Conservation (phyloP, 2,113 vertebrate species). For the Carassius carassius region DNA sequence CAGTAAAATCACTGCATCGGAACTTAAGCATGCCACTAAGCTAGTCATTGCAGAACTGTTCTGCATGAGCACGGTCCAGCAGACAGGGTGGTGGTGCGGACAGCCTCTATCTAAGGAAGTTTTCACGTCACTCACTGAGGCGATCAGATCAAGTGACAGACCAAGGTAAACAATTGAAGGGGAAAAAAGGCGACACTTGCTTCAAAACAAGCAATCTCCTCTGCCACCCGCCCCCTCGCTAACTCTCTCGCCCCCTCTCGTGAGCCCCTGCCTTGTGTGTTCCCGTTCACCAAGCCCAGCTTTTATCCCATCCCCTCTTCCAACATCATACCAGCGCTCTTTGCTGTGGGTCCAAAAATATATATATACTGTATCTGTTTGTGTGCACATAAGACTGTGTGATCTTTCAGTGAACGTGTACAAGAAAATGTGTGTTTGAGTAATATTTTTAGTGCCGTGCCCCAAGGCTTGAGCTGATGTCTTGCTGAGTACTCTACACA, state of each 20-base stretch:
- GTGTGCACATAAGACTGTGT: conserved; percentile 5
- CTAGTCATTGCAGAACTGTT: not conserved
- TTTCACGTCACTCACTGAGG: conserved; percentile 60
- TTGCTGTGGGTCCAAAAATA: not conserved
- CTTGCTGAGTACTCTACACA: conserved; percentile 58
- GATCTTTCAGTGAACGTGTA: conserved; percentile 25
- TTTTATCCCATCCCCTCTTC: conserved; percentile 22
- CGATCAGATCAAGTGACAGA: conserved; percentile 56
- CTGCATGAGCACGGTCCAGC: not conserved
- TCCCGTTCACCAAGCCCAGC: not conserved
- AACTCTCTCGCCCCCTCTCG: conserved; percentile 21
- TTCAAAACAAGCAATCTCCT: conserved; percentile 63
- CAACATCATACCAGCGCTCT: not conserved
- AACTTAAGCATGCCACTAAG: not conserved
- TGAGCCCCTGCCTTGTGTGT: conserved; percentile 1
- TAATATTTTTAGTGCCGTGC: conserved; percentile 53
- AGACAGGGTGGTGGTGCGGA: not conserved
- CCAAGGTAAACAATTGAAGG: conserved; percentile 70
- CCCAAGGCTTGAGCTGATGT: conserved; percentile 65
- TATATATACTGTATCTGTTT: not conserved
- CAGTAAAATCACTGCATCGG: too few species aligned
- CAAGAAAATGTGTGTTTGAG: conserved; percentile 14
- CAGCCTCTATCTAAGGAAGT: conserved; percentile 12
- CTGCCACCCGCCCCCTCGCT: not conserved
- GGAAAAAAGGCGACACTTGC: conserved; percentile 67